Percentiles rank a stretch among this genome's conserved stretches.
phyloP scores from a whole-genome alignment of 1,140 invertebrate species.

The Euwallacea similis region DNA sequence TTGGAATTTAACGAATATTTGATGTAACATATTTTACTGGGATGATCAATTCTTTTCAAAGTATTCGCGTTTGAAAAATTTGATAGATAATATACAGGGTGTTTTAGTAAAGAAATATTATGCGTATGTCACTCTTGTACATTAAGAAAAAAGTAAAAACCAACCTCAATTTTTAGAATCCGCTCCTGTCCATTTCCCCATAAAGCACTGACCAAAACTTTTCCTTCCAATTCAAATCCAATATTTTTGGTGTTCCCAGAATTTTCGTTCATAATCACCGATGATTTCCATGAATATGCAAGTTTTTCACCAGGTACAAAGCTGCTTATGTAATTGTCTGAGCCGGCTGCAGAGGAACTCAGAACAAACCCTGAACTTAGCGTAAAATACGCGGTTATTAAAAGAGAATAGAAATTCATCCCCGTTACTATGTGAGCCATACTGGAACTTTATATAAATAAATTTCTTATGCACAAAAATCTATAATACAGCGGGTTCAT shows the following conservation, averaged over 20 bases:
- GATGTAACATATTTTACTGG: too few species aligned
- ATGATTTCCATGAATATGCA: slow-evolving; percentile 56
- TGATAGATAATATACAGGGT: too few species aligned
- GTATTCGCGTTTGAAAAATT: too few species aligned
- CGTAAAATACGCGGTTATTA: slow-evolving; percentile 40
- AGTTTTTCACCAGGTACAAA: slow-evolving; percentile 51
- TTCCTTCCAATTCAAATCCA: slow-evolving; percentile 60
- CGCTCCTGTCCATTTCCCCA: slow-evolving; percentile 57
- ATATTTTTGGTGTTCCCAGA: slow-evolving; percentile 58
- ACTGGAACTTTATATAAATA: background rate
- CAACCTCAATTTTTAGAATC: slow-evolving; percentile 56
- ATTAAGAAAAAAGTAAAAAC: slow-evolving; percentile 20
- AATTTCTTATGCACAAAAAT: background rate
- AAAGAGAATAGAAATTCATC: slow-evolving; percentile 34
- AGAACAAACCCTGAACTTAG: slow-evolving; percentile 49
- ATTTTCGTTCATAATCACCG: slow-evolving; percentile 59
- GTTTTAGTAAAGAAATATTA: background rate
- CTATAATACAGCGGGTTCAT: background rate
- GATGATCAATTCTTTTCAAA: too few species aligned
- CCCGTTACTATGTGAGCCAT: slow-evolving; percentile 4
- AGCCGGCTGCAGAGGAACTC: slow-evolving; percentile 48
- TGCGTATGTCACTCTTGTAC: background rate
- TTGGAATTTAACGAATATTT: too few species aligned
- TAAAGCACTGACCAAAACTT: slow-evolving; percentile 56
- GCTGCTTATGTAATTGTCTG: slow-evolving; percentile 41